Evolutionary conservation across 2,113 vertebrate species (phyloP).

Genomic region (Tetrao urogallus): DNA sequence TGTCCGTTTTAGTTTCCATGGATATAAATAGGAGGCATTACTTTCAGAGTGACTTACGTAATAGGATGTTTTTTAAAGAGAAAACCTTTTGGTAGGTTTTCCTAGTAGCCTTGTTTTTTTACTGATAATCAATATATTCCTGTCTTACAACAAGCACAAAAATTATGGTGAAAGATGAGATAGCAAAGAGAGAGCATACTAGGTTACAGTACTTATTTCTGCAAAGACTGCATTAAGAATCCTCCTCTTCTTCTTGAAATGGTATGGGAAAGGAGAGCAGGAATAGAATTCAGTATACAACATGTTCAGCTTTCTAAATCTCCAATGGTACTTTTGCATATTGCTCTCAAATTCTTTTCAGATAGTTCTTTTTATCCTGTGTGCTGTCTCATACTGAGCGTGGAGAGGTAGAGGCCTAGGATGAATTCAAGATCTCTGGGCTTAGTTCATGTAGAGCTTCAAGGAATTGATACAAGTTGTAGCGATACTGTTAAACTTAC

Average conservation of each 20-base stretch:
- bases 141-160: not conserved
- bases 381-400: not conserved
- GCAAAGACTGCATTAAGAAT: not conserved
- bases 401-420: not conserved
- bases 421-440: not conserved
- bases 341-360: not conserved
- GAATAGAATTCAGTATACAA: not conserved
- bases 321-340: not conserved
- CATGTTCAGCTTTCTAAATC: not conserved
- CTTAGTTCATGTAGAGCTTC: not conserved
- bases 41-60: not conserved
- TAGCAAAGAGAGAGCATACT: not conserved
- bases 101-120: not conserved
- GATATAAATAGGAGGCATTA: too few species aligned
- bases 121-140: not conserved
- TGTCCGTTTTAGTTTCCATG: too few species aligned
- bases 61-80: not conserved
- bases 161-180: not conserved
- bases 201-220: not conserved
- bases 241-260: not conserved
- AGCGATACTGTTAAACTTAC: too few species aligned
- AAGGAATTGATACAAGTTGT: not conserved
- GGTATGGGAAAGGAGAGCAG: not conserved
- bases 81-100: not conserved
- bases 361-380: not conserved